Conservation (phyloP, 2,888 invertebrate genomes). For the Acronicta alni region DNA sequence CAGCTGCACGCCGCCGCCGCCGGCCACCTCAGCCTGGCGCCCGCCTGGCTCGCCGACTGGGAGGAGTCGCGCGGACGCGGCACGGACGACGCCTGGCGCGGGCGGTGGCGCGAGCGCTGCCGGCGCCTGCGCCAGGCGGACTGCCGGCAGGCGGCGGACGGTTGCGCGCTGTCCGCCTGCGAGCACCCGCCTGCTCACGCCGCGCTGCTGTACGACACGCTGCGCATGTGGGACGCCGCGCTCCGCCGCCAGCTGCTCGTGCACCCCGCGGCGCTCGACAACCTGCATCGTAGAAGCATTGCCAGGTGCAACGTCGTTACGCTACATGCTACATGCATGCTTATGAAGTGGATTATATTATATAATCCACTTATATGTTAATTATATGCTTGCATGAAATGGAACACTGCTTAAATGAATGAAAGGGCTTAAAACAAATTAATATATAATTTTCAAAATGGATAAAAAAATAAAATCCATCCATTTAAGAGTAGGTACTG, state of each 20-base stretch:
- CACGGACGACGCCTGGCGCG: conserved; percentile 26
- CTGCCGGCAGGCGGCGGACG: conserved; percentile 29
- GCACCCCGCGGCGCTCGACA: conserved; percentile 67
- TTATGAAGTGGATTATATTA: too few species aligned
- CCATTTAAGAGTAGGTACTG: too few species aligned
- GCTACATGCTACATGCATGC: too few species aligned
- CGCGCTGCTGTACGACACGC: conserved; percentile 77
- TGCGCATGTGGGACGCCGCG: conserved; percentile 74
- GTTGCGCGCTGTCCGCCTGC: conserved; percentile 26
- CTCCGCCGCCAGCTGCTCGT: conserved; percentile 62
- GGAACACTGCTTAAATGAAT: too few species aligned
- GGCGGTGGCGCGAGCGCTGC: conserved; percentile 36
- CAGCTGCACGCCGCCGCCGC: conserved; percentile 62
- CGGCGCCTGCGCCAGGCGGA: conserved; percentile 24
- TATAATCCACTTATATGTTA: too few species aligned
- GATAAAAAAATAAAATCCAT: too few species aligned
- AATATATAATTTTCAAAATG: too few species aligned
- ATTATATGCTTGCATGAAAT: too few species aligned
- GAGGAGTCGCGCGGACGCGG: conserved; percentile 41
- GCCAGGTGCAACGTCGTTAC: conserved; percentile 59
- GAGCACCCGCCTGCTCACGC: conserved; percentile 63
- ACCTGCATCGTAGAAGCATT: conserved; percentile 68
- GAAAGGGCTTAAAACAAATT: too few species aligned
- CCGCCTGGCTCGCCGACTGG: conserved; percentile 71
- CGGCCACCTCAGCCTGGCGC: conserved; percentile 68